These are phyloP conservation scores for Otus sunia DNA, from an alignment of 2,113 vertebrate species.

Conservation along the genomic window DNA sequence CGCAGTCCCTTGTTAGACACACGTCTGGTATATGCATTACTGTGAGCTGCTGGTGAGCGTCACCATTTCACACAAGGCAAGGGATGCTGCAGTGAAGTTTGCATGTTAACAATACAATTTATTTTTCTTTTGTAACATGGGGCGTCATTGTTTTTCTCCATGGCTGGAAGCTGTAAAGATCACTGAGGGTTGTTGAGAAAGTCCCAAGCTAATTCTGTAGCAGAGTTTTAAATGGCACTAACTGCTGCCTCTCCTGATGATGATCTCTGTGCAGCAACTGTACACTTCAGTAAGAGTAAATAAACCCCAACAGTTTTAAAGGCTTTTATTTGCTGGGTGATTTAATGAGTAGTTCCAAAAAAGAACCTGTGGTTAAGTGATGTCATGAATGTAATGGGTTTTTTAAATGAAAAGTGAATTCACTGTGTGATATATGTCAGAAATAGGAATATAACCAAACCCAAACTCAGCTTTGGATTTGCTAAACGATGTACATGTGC, in stretches of 20 bases:
- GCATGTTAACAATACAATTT: rapidly evolving
- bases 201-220: not conserved
- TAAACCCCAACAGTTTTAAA: not conserved
- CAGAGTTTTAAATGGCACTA: not conserved
- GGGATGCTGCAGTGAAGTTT: not conserved
- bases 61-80: not conserved
- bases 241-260: not conserved
- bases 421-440: not conserved
- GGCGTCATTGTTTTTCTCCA: rapidly evolving
- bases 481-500: not conserved
- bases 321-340: not conserved
- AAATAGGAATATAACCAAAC: not conserved
- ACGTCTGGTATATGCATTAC: rapidly evolving
- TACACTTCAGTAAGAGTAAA: not conserved
- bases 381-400: not conserved
- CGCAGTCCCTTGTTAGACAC: not conserved
- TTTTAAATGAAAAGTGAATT: not conserved
- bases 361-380: not conserved
- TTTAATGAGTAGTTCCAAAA: not conserved
- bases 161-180: not conserved
- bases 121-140: rapidly evolving
- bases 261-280: not conserved
- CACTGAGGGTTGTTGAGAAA: not conserved
- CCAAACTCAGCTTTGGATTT: not conserved
- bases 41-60: not conserved